phyloP scores from a whole-genome alignment of 2,797 vertebrate genomes.

The Lepilemur septentrionalis region DNA sequence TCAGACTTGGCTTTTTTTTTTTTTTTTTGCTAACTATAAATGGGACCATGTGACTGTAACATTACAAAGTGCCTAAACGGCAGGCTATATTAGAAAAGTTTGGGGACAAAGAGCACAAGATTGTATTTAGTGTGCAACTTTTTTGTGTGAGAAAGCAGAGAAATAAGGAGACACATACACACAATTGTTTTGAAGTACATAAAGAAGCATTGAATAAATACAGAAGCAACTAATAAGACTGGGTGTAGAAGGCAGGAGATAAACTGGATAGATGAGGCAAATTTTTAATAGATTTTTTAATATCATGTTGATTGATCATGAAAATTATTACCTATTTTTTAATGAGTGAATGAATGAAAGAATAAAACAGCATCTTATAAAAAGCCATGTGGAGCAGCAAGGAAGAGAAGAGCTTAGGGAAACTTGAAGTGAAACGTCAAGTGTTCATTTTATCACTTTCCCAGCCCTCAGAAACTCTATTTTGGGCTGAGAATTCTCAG shows the following conservation, averaged over 20 bases:
- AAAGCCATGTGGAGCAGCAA: background rate
- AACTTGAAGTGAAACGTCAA: background rate
- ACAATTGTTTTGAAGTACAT: background rate
- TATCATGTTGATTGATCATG: background rate
- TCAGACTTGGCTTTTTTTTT: background rate
- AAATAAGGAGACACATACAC: background rate
- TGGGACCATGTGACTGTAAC: background rate
- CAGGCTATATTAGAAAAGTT: background rate
- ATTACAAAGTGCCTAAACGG: background rate
- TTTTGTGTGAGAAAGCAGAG: background rate
- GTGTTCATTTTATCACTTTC: background rate
- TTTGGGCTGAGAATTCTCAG: background rate
- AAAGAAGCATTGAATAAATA: background rate
- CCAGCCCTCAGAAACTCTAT: background rate
- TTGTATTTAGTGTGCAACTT: background rate
- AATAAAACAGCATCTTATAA: background rate
- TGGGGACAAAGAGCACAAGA: background rate
- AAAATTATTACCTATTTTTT: background rate
- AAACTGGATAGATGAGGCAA: background rate
- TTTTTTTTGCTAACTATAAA: constrained; percentile 17
- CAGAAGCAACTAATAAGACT: background rate
- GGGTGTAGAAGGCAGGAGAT: background rate
- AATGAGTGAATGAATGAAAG: background rate
- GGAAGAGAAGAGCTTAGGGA: background rate
- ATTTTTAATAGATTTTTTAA: background rate